phyloP scores from a whole-genome alignment of 2,888 invertebrate species.

The Beris morrisii region DNA sequence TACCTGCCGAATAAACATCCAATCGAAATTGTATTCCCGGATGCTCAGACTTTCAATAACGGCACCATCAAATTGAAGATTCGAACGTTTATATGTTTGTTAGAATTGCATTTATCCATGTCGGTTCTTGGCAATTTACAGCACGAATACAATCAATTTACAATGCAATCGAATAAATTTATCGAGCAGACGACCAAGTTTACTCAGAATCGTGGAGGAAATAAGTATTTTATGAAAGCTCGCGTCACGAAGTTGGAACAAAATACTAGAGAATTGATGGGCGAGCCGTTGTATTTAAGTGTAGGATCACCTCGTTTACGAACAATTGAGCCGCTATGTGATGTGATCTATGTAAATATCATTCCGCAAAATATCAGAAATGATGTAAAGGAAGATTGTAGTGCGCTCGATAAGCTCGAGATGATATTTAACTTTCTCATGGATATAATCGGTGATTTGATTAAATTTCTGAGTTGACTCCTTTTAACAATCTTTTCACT shows the following conservation, averaged over 20 bases:
- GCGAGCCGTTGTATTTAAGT: slow-evolving; percentile 45
- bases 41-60: slow-evolving; percentile 45
- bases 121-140: slow-evolving; percentile 50
- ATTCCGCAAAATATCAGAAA: slow-evolving; percentile 47
- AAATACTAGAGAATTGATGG: slow-evolving; percentile 43
- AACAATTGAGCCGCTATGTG: slow-evolving; percentile 46
- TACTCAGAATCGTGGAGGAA: slow-evolving; percentile 49
- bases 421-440: slow-evolving; percentile 42
- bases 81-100: slow-evolving; percentile 50
- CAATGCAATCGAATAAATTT: slow-evolving; percentile 49
- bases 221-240: slow-evolving; percentile 51
- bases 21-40: slow-evolving; percentile 49
- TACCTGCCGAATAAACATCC: slow-evolving; percentile 49
- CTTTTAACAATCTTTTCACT: not conserved
- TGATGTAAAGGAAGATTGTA: slow-evolving; percentile 44
- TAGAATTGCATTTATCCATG: slow-evolving; percentile 52
- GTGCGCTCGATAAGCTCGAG: slow-evolving; percentile 48
- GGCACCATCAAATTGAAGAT: slow-evolving; percentile 50
- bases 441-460: slow-evolving; percentile 28
- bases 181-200: slow-evolving; percentile 49
- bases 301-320: slow-evolving; percentile 45
- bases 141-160: slow-evolving; percentile 47
- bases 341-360: slow-evolving; percentile 49
- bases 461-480: not conserved
- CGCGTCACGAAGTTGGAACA: slow-evolving; percentile 46